A percentile compares a stretch with the other conserved stretches of the same genome.
Evolutionary conservation across 2,888 invertebrate species (phyloP).

Genomic region (Chironomus tentans): DNA sequence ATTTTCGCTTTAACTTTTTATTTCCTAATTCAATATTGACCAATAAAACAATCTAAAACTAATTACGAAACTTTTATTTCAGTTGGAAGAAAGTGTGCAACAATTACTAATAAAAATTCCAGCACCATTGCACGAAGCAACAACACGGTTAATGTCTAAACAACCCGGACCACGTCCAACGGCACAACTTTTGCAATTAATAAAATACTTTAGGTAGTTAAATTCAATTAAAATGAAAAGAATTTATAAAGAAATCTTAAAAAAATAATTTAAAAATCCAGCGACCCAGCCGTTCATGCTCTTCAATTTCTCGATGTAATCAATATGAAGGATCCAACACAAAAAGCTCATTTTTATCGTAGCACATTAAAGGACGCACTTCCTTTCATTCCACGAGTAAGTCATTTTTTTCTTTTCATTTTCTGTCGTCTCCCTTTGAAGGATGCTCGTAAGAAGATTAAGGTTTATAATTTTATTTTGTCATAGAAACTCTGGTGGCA

Average conservation of each 20-base stretch:
- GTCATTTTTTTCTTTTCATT: too few species aligned
- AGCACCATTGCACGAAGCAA: conserved; percentile 76
- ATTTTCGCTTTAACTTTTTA: too few species aligned
- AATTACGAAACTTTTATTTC: neutral
- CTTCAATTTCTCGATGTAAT: conserved; percentile 89
- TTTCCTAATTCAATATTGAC: too few species aligned
- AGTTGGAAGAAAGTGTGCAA: conserved; percentile 78
- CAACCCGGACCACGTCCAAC: conserved; percentile 83
- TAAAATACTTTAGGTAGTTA: conserved; percentile 77
- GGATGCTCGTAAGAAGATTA: too few species aligned
- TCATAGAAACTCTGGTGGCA: conserved; percentile 90
- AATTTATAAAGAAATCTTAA: neutral
- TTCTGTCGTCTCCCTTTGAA: too few species aligned
- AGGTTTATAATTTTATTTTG: too few species aligned
- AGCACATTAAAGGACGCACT: conserved; percentile 77
- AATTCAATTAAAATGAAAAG: neutral
- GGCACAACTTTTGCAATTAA: conserved; percentile 80
- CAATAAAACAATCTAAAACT: neutral
- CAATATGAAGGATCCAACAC: conserved; percentile 80
- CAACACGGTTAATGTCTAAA: conserved; percentile 68
- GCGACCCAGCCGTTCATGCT: conserved; percentile 83
- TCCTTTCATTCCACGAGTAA: conserved; percentile 82
- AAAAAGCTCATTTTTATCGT: conserved; percentile 83
- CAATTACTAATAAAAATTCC: conserved; percentile 72
- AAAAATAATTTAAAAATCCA: conserved; percentile 35